phyloP scores from a whole-genome alignment of 2,888 invertebrate genomes.

The Hymenopus coronatus region DNA sequence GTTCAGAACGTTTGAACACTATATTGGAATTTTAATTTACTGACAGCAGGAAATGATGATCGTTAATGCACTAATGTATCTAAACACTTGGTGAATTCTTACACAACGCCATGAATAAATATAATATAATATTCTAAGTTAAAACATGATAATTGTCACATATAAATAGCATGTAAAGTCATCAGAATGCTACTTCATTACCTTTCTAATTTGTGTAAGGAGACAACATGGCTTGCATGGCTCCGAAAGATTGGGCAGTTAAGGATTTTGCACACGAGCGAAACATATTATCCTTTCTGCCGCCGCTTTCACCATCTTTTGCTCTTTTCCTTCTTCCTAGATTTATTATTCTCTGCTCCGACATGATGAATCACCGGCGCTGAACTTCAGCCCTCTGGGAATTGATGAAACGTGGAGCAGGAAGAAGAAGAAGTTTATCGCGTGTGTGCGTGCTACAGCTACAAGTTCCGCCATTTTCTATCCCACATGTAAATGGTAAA shows the following conservation, averaged over 20 bases:
- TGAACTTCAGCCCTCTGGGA: not conserved
- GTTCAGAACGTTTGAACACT: no score
- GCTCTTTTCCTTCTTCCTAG: not conserved
- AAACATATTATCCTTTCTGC: not conserved
- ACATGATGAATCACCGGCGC: slow-evolving; percentile 20
- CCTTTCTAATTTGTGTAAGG: no score
- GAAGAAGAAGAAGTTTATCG: not conserved
- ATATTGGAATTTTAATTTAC: no score
- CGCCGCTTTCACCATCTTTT: not conserved
- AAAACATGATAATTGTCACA: no score
- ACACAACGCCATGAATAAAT: no score
- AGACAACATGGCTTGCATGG: not conserved
- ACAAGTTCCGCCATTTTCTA: not conserved
- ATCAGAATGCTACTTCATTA: no score
- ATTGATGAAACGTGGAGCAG: slow-evolving; percentile 10
- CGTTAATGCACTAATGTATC: no score
- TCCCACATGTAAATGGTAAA: not conserved
- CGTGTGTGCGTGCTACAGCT: not conserved
- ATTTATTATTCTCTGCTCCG: slow-evolving; percentile 29
- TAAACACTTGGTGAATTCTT: no score
- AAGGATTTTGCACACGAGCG: not conserved
- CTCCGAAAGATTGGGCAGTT: not conserved
- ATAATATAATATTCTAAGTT: no score
- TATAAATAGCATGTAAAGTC: no score
- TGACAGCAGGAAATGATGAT: no score